Base-by-base conservation (phyloP, 2,113 vertebrate species). In the Rhinopomastus cyanomelas region DNA sequence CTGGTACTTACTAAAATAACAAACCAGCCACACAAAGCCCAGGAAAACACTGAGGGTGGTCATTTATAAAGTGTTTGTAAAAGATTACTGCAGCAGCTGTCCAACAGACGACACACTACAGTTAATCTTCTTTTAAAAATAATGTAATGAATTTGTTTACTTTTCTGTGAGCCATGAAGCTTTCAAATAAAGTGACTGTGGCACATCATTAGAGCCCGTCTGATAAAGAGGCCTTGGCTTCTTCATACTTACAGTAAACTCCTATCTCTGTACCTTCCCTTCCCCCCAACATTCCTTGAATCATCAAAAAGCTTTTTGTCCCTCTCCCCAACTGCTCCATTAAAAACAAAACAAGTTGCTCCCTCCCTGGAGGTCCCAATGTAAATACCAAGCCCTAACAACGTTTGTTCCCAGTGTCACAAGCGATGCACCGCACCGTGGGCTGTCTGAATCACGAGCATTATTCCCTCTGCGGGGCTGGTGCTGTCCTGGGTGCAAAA, bases 91-190 rank as follows among this genome's bases (percentile, higher is more conserved):
- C 36, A 95, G 93, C 95, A 94, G 87, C 95, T 92, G 93, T 88
- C 95, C 91, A 82, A 89, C 89, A 95, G 95, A 93, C 75, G 65
- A 91, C 87, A 95, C 74, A 73, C 79, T 85, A 83, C n/a, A 81
- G 90, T 96, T 95, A 95, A 96, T 96, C 93, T 95, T 92, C 92
- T 85, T 93, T 94, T 78, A 68, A 92, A 93, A 96, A 95, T 90
- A 95, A 94, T 76, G 89, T 79, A 95, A 94, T 89, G 90, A 93
- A 95, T 92, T 92, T 96, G 95, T 96, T 97, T 96, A 91, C 89
- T 95, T 95, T 94, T 94, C 85, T 76, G 73, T 48, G 75, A 93
- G 81, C 90, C 82, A 87, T 29, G 89, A 87, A 94, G 87, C 94
- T 91, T 96, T 95, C 92, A 95, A 96, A 95, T 96, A 94, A 93